Evolutionary conservation across 2,113 vertebrate species (phyloP).

Genomic region (Gymnocephalus cernua): DNA sequence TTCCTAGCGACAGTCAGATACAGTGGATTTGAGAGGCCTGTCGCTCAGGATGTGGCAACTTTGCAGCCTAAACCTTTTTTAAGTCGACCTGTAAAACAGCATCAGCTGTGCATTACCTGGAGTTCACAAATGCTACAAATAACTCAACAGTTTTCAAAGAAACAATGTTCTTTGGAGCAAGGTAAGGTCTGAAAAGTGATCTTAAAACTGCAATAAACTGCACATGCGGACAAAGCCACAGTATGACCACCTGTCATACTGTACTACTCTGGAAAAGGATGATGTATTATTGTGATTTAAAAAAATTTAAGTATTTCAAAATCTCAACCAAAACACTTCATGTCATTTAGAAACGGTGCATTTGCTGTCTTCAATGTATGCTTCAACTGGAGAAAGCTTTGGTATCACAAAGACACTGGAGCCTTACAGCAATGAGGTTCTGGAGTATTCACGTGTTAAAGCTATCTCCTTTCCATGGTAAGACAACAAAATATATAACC

Average conservation of each 20-base stretch:
- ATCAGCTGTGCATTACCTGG: slow-evolving; percentile 79
- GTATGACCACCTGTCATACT: too few relatives aligned
- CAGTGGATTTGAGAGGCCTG: slow-evolving; percentile 11
- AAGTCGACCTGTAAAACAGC: slow-evolving; percentile 80
- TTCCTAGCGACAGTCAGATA: slow-evolving; percentile 67
- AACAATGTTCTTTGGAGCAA: slow-evolving; percentile 74
- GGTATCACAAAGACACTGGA: slow-evolving; percentile 81
- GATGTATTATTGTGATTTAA: neutral
- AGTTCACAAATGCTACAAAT: slow-evolving; percentile 64
- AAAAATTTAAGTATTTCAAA: neutral
- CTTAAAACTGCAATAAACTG: neutral
- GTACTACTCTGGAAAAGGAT: neutral
- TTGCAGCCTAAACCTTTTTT: slow-evolving; percentile 70
- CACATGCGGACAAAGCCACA: neutral
- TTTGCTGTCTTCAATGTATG: slow-evolving; percentile 81
- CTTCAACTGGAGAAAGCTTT: slow-evolving; percentile 84
- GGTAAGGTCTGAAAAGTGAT: slow-evolving; percentile 48
- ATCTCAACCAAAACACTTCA: neutral
- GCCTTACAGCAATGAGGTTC: slow-evolving; percentile 55
- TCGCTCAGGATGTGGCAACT: slow-evolving; percentile 53
- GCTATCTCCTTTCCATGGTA: slow-evolving; percentile 80
- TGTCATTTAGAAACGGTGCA: slow-evolving; percentile 74
- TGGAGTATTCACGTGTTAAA: slow-evolving; percentile 77
- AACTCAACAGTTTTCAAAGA: slow-evolving; percentile 28
- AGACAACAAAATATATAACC: neutral